These are phyloP conservation scores for Drosophila mayri DNA, from an alignment of 1,140 invertebrate species.

Conservation along the genomic window DNA sequence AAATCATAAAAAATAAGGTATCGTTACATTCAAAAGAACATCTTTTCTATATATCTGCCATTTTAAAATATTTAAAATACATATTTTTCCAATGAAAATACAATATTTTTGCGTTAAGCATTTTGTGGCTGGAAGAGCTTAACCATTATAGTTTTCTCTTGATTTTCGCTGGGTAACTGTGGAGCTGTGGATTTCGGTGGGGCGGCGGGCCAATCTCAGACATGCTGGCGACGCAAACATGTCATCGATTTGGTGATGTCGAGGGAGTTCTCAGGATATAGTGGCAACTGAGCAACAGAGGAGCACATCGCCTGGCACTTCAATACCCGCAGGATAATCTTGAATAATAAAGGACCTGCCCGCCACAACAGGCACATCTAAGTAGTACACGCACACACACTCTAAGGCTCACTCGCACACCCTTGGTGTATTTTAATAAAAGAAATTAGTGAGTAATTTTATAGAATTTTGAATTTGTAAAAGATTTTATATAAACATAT, in stretches of 20 bases:
- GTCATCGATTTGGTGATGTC: slow-evolving; percentile 63
- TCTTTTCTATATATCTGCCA: not conserved
- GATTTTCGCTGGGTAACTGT: slow-evolving; percentile 29
- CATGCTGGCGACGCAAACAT: slow-evolving; percentile 81
- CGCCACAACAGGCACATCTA: slow-evolving; percentile 15
- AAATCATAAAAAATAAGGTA: too few species aligned
- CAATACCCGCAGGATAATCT: slow-evolving; percentile 78
- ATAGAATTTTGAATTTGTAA: not conserved
- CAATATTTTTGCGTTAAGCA: too few species aligned
- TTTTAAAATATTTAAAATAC: too few species aligned
- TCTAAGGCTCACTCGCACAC: not conserved
- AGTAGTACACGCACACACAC: not conserved
- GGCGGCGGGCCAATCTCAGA: slow-evolving; percentile 51
- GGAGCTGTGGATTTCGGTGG: not conserved
- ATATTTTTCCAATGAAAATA: too few species aligned
- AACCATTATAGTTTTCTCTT: slow-evolving; percentile 50
- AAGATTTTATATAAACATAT: too few species aligned
- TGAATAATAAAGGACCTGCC: slow-evolving; percentile 71
- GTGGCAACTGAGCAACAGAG: slow-evolving; percentile 39
- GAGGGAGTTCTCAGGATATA: slow-evolving; percentile 16
- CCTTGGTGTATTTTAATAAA: not conserved
- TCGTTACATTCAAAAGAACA: too few species aligned
- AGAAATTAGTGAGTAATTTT: not conserved
- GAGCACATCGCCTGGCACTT: slow-evolving; percentile 50
- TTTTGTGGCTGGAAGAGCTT: slow-evolving; percentile 10